Evolutionary conservation across 1,140 invertebrate genomes (phyloP), one percentile per base, ranked within the genome.

Genomic region (Heterodera schachtii): DNA sequence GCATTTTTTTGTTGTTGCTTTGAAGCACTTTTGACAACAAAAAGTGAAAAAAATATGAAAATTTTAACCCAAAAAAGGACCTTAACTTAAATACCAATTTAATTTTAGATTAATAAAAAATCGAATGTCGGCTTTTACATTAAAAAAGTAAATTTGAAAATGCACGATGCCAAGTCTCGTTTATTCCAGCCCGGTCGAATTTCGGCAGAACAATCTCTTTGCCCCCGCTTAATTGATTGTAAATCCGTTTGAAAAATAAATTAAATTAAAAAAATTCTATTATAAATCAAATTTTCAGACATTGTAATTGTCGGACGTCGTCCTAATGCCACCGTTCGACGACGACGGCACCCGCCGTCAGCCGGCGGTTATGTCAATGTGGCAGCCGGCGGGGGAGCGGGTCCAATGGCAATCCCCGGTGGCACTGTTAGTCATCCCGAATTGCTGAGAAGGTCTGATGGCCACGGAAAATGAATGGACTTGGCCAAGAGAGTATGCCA

Each of bases 241-340:
- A 78, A 71, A 43, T 13, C 69, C 31, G 6, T 41, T n/a, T n/a
- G n/a, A 71, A 3, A 43, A 71, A 71, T 3, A 41, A 43, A 69
- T 9, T 0, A 69, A 21, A 69, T 31, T 43, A 71, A 71, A 13
- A 71, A 71, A 31, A 31, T n/a, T n/a, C n/a, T 71, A 11, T 21
- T 46, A 9, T 11, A 71, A 71, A 31, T 71, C 31, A 71, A 71
- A 69, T 67, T 67, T 77, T 77, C 7, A 78, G 77, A 78, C 11
- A 92, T 99, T 90, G 94, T 96, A 82, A 95, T 99, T 84, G 96
- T 98, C 81, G 97, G 97, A 83, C 94, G 94, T 41, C 93, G 94
- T 93, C 81, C 93, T 93, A 43, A 82, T 79, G 57, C 82, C 57
- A 75, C 41, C 47, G 43, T 64, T 21, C 41, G 74, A 52, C 84